phyloP scores from a whole-genome alignment of 2,888 invertebrate genomes.

The Panzeria rudis region DNA sequence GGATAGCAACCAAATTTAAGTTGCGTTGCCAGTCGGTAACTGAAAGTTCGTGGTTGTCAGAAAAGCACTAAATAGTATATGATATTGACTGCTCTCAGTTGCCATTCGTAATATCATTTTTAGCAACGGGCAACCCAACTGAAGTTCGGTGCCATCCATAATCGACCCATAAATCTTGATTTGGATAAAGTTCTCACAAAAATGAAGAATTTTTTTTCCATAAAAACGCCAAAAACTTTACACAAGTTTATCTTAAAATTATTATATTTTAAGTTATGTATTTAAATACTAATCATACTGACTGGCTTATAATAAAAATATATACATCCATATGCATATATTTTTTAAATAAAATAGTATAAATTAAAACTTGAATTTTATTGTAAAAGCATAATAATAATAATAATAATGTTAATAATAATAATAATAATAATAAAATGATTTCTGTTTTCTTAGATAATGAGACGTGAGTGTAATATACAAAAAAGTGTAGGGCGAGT shows the following conservation, averaged over 20 bases:
- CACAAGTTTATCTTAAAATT: constrained; percentile 42
- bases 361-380: constrained; percentile 58
- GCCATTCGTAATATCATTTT: too few relatives aligned
- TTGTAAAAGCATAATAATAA: constrained; percentile 40
- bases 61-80: too few relatives aligned
- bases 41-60: too few relatives aligned
- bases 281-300: constrained; percentile 63
- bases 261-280: constrained; percentile 28
- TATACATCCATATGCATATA: constrained; percentile 24
- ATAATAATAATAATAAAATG: constrained; percentile 30
- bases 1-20: too few relatives aligned
- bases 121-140: too few relatives aligned
- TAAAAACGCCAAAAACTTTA: constrained; percentile 18
- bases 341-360: constrained; percentile 2
- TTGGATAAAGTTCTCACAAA: too few relatives aligned
- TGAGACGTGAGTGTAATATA: constrained; percentile 49
- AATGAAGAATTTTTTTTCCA: background rate
- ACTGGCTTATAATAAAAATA: constrained; percentile 53
- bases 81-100: too few relatives aligned
- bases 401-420: too few relatives aligned
- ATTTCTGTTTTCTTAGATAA: constrained; percentile 17
- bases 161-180: too few relatives aligned
- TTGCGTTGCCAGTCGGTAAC: too few relatives aligned
- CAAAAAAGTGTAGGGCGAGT: constrained; percentile 30
- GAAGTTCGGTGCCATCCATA: too few relatives aligned